These are phyloP conservation scores for Trichacis sp. DNA, from an alignment of 2,888 invertebrate genomes.

Conservation along the genomic window DNA sequence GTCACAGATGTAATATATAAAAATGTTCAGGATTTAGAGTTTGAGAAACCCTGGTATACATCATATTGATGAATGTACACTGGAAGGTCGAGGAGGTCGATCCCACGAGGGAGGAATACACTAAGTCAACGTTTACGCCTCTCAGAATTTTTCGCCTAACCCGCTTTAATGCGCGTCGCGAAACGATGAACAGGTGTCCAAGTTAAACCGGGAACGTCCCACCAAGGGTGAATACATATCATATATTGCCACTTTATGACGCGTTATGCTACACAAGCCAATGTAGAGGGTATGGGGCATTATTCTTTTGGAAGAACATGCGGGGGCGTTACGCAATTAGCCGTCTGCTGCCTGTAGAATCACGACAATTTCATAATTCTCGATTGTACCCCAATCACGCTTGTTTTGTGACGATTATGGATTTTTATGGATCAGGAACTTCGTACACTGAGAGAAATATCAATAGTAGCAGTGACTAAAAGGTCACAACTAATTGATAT, in stretches of 20 bases:
- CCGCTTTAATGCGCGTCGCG: slow-evolving; percentile 42
- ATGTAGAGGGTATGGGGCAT: slow-evolving; percentile 16
- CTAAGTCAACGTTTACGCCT: slow-evolving; percentile 37
- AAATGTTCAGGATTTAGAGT: no score
- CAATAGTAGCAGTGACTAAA: no score
- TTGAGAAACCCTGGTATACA: slow-evolving; percentile 17
- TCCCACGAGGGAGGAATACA: slow-evolving; percentile 34
- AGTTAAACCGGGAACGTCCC: slow-evolving; percentile 49
- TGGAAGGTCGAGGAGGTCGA: slow-evolving; percentile 49
- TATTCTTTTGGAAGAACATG: slow-evolving; percentile 5
- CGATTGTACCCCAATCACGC: neutral
- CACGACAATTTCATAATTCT: slow-evolving; percentile 39
- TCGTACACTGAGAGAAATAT: no score
- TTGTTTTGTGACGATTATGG: neutral
- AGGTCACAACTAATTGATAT: no score
- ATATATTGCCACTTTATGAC: slow-evolving; percentile 61
- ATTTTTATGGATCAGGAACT: no score
- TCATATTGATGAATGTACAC: slow-evolving; percentile 37
- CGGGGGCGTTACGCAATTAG: slow-evolving; percentile 11
- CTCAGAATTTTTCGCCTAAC: slow-evolving; percentile 42
- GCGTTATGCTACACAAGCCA: slow-evolving; percentile 12
- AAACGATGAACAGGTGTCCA: slow-evolving; percentile 60
- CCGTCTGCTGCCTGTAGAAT: slow-evolving; percentile 17
- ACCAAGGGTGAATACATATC: slow-evolving; percentile 53
- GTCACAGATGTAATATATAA: no score